A percentile compares a stretch with the other conserved stretches of the same genome.
Evolutionary conservation across 2,888 invertebrate species (phyloP).

Genomic region (Acanthococcus lagerstroemiae): DNA sequence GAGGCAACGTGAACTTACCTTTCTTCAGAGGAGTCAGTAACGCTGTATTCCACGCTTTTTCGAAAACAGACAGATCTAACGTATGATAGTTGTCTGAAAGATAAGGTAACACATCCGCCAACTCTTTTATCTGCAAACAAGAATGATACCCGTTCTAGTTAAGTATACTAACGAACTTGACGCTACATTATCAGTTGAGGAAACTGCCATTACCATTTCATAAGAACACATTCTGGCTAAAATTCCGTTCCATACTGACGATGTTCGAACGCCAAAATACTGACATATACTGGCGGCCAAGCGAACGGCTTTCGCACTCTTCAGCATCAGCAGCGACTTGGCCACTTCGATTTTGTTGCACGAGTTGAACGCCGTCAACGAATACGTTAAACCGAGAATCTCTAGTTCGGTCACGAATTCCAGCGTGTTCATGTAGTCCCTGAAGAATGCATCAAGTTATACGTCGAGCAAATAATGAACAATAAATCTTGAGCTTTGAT

Average conservation of each 20-base stretch:
- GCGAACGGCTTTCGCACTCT: conserved; percentile 32
- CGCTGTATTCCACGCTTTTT: conserved; percentile 35
- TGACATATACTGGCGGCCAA: conserved; percentile 34
- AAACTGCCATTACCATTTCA: conserved; percentile 31
- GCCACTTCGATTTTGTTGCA: conserved; percentile 35
- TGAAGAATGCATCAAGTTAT: conserved; percentile 35
- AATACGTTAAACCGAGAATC: conserved; percentile 41
- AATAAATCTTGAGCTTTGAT: neutral
- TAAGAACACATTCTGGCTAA: conserved; percentile 31
- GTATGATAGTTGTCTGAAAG: conserved; percentile 33
- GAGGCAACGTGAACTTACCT: conserved; percentile 29
- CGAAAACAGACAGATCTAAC: conserved; percentile 32
- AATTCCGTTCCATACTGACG: conserved; percentile 33
- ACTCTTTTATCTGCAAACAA: conserved; percentile 22
- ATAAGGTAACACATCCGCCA: conserved; percentile 33
- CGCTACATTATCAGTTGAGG: too few species aligned
- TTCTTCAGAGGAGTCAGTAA: conserved; percentile 33
- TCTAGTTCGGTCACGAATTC: conserved; percentile 41
- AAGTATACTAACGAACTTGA: too few species aligned
- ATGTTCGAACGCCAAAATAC: conserved; percentile 21
- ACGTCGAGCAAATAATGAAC: neutral
- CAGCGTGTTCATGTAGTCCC: conserved; percentile 40
- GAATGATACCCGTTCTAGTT: neutral
- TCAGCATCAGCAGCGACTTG: conserved; percentile 33
- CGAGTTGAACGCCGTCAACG: conserved; percentile 39